phyloP scores from a whole-genome alignment of 2,797 vertebrate genomes.

The Microctenopoma lineatum region DNA sequence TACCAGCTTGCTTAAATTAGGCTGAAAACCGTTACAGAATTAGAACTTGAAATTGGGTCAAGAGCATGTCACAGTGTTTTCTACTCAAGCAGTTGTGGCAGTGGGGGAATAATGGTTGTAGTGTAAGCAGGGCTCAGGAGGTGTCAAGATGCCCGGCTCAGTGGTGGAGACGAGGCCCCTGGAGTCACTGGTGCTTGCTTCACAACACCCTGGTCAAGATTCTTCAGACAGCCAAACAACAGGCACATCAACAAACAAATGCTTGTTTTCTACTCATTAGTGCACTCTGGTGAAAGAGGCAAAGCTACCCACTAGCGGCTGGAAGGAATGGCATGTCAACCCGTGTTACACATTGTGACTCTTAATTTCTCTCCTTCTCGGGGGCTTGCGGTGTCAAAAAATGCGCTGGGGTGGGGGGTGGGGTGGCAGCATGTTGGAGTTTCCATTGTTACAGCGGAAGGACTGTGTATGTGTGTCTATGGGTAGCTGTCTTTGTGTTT shows the following conservation, averaged over 20 bases:
- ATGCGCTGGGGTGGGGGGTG: not conserved
- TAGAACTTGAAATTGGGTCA: constrained; percentile 76
- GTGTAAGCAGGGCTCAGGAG: constrained; percentile 33
- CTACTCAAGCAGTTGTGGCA: constrained; percentile 38
- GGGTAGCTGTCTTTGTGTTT: not conserved
- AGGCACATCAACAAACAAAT: constrained; percentile 68
- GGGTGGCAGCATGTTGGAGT: constrained; percentile 23
- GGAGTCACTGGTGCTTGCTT: constrained; percentile 64
- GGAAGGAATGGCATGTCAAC: constrained; percentile 61
- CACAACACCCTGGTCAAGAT: constrained; percentile 66
- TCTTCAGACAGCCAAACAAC: constrained; percentile 67
- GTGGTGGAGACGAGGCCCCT: constrained; percentile 58
- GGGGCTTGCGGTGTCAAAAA: constrained; percentile 31
- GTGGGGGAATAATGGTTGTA: constrained; percentile 32
- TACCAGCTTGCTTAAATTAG: constrained; percentile 80
- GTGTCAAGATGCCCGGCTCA: constrained; percentile 60
- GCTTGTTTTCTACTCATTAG: constrained; percentile 75
- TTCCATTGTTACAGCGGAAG: constrained; percentile 7
- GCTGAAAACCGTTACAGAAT: constrained; percentile 75
- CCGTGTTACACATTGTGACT: constrained; percentile 62
- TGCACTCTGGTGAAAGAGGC: constrained; percentile 65
- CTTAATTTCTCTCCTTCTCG: constrained; percentile 50
- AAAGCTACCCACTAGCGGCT: constrained; percentile 55
- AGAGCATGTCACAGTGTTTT: constrained; percentile 64
- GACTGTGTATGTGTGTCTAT: not conserved